Percentiles rank a stretch among this genome's conserved stretches.
Evolutionary conservation across 1,140 invertebrate species (phyloP).

Genomic region (Leptopilina boulardi): DNA sequence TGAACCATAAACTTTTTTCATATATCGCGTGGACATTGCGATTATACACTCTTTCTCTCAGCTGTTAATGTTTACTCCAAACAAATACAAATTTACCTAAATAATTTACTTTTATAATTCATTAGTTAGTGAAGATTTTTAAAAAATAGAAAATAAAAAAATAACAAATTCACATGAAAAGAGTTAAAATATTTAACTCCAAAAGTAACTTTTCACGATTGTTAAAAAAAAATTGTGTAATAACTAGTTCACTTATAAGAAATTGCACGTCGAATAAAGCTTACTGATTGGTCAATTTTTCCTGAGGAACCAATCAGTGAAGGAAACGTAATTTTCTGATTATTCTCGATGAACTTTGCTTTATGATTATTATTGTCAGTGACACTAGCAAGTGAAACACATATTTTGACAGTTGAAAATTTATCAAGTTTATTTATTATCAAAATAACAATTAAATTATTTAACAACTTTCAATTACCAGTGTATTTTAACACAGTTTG

Average conservation of each 20-base stretch:
- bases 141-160: too few relatives aligned
- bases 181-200: too few relatives aligned
- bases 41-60: not conserved
- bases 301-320: not conserved
- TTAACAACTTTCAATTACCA: not conserved
- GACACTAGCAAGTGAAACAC: not conserved
- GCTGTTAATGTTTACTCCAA: not conserved
- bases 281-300: not conserved
- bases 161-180: too few relatives aligned
- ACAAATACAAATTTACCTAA: too few relatives aligned
- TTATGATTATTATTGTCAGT: not conserved
- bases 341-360: not conserved
- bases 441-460: not conserved
- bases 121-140: not conserved
- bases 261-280: not conserved
- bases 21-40: constrained; percentile 50
- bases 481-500: not conserved
- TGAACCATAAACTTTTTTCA: constrained; percentile 48
- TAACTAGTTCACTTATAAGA: not conserved
- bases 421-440: not conserved
- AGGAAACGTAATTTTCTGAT: not conserved
- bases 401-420: not conserved
- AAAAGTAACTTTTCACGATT: too few relatives aligned
- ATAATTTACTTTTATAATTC: too few relatives aligned
- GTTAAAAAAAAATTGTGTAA: not conserved